Evolutionary conservation across 2,113 vertebrate genomes (phyloP).

Genomic region (Pangasianodon gigas): DNA sequence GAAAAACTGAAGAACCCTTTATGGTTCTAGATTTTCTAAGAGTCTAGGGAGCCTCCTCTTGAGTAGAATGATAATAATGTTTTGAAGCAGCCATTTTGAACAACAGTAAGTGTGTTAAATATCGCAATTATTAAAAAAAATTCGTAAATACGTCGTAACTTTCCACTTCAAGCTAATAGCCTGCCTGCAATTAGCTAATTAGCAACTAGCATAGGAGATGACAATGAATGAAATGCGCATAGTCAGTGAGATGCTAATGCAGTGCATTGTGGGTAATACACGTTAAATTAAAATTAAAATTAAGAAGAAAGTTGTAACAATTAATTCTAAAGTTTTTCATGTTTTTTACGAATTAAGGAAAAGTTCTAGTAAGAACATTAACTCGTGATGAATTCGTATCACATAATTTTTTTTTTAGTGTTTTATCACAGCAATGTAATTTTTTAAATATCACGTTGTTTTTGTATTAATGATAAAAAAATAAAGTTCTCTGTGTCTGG

Average conservation of each 20-base stretch:
- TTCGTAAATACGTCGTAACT: not conserved
- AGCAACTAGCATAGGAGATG: not conserved
- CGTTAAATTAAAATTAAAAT: not conserved
- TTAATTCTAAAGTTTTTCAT: not conserved
- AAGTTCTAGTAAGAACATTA: not conserved
- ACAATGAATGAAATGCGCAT: not conserved
- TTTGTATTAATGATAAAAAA: conserved; percentile 65
- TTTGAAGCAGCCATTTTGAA: not conserved
- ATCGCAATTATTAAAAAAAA: not conserved
- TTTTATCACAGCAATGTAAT: conserved; percentile 67
- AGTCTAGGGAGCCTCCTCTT: not conserved
- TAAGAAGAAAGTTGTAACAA: not conserved
- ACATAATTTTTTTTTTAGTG: conserved; percentile 61
- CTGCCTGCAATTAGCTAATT: not conserved
- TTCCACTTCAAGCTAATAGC: not conserved
- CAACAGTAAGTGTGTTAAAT: not conserved
- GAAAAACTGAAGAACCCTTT: not conserved
- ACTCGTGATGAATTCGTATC: conserved; percentile 58
- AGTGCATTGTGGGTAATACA: not conserved
- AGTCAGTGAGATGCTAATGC: not conserved
- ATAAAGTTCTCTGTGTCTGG: conserved; percentile 74
- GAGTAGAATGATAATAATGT: not conserved
- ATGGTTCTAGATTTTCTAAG: not conserved
- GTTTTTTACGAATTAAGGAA: not conserved
- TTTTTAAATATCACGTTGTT: conserved; percentile 64